Percentiles rank a stretch among this genome's conserved stretches.
These are phyloP conservation scores for Beris morrisii DNA, from an alignment of 2,888 invertebrate genomes.

Conservation along the genomic window DNA sequence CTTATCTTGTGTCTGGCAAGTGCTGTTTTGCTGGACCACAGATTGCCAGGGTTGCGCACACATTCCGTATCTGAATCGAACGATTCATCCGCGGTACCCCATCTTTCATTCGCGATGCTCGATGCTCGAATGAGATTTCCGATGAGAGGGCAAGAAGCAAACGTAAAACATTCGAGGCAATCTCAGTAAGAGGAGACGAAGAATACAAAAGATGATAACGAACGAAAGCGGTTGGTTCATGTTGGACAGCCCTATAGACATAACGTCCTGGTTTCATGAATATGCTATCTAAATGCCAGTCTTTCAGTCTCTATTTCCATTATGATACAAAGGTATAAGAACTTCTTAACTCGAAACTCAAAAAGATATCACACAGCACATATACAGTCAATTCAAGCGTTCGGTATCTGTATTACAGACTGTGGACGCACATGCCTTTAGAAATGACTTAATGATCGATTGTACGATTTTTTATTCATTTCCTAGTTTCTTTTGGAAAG, in stretches of 20 bases:
- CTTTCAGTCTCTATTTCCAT: constrained; percentile 59
- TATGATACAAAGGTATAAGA: constrained; percentile 55
- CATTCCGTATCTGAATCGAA: too few relatives aligned
- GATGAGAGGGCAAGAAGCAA: neutral
- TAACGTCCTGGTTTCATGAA: constrained; percentile 35
- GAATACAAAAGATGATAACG: constrained; percentile 18
- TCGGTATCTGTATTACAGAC: too few relatives aligned
- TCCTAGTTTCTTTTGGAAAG: neutral
- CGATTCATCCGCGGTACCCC: constrained; percentile 3
- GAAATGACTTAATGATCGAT: constrained; percentile 14
- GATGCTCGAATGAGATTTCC: neutral
- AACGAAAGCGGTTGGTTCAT: constrained; percentile 9
- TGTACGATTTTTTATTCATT: constrained; percentile 9
- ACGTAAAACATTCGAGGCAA: neutral
- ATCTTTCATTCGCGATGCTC: neutral
- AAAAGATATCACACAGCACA: neutral
- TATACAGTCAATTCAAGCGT: constrained; percentile 10
- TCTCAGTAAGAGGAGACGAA: constrained; percentile 7
- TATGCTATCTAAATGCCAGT: constrained; percentile 56
- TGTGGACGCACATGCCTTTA: too few relatives aligned
- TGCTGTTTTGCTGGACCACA: constrained; percentile 41
- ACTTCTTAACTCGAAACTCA: constrained; percentile 41
- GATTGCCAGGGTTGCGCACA: constrained; percentile 10
- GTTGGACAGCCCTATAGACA: constrained; percentile 35
- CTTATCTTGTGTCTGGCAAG: constrained; percentile 47